These are phyloP conservation scores for Mobula hypostoma DNA, from an alignment of 2,113 vertebrate genomes.

Conservation along the genomic window DNA sequence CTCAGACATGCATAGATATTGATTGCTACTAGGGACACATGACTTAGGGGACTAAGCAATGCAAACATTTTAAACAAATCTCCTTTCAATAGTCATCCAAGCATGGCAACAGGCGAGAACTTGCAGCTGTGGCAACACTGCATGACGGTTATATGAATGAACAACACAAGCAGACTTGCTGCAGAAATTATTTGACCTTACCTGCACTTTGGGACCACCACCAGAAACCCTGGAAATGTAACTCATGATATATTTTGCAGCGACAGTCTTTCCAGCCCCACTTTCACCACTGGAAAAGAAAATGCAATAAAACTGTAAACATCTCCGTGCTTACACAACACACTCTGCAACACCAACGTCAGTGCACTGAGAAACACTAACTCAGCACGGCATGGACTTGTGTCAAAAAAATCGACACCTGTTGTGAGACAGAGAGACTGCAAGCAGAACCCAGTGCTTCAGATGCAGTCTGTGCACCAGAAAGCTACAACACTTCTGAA, in stretches of 20 bases:
- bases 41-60: neutral
- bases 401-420: neutral
- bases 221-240: constrained; percentile 92
- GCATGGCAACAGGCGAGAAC: neutral
- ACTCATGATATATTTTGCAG: constrained; percentile 94
- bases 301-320: neutral
- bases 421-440: neutral
- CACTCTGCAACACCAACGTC: neutral
- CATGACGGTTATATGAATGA: neutral
- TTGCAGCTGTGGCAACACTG: too few relatives aligned
- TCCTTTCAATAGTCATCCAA: neutral
- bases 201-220: constrained; percentile 90
- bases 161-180: neutral
- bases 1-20: neutral
- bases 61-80: neutral
- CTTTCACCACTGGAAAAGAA: constrained; percentile 76
- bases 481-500: neutral
- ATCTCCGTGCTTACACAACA: neutral
- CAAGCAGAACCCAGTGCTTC: neutral
- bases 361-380: neutral
- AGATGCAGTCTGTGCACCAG: neutral
- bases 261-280: constrained; percentile 92
- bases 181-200: constrained; percentile 46
- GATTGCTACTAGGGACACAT: neutral
- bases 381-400: neutral